Conservation (phyloP, 1,140 invertebrate species). For the Apis laboriosa region DNA sequence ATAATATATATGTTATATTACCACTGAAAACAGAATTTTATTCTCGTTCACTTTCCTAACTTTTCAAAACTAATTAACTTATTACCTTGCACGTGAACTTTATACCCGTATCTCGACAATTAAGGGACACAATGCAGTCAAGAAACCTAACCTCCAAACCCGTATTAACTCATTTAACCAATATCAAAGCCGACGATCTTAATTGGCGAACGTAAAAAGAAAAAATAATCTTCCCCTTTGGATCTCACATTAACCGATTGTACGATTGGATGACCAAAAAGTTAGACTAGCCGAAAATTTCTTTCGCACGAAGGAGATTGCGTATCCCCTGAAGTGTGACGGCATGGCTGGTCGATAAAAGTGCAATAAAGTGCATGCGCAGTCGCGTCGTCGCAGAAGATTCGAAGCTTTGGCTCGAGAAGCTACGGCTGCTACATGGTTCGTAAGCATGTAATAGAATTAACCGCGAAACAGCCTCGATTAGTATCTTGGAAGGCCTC, state of each 20-base stretch:
- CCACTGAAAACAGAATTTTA: not conserved
- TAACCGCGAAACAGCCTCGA: slow-evolving; percentile 52
- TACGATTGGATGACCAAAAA: not conserved
- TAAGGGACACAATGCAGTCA: not conserved
- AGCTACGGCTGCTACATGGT: not conserved
- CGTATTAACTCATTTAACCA: not conserved
- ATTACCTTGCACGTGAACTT: not conserved
- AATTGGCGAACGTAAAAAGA: not conserved
- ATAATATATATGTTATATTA: too few species aligned
- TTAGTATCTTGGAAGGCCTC: slow-evolving; percentile 51
- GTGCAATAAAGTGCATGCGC: slow-evolving; percentile 55
- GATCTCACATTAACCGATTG: not conserved
- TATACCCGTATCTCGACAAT: not conserved
- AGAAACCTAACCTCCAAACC: not conserved
- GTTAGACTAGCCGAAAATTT: not conserved
- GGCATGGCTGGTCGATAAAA: slow-evolving; percentile 50
- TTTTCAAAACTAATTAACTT: slow-evolving; percentile 10
- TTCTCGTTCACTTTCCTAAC: not conserved
- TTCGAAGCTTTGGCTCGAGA: not conserved
- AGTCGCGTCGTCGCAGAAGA: slow-evolving; percentile 19
- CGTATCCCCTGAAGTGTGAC: slow-evolving; percentile 25
- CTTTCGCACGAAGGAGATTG: not conserved
- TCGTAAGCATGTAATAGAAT: slow-evolving; percentile 51
- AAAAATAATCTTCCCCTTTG: not conserved
- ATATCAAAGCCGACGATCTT: slow-evolving; percentile 2